phyloP scores from a whole-genome alignment of 2,888 invertebrate species.

The Sialis lutaria region DNA sequence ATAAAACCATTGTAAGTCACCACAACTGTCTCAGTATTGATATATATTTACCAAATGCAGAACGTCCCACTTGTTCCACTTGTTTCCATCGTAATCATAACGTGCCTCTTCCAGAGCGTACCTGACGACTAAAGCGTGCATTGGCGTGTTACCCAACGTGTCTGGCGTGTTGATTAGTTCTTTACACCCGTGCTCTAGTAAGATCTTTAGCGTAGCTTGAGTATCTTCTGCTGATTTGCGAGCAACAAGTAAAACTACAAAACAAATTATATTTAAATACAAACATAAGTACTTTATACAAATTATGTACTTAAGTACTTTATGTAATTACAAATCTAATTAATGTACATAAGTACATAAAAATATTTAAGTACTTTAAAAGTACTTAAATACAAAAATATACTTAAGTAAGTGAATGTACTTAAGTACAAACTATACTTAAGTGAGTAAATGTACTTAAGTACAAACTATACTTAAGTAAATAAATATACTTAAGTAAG shows the following conservation, averaged over 20 bases:
- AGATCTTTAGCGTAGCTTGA: constrained; percentile 43
- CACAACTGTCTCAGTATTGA: not conserved
- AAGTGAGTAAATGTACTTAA: too few relatives aligned
- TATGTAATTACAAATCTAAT: not conserved
- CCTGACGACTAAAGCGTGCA: constrained; percentile 44
- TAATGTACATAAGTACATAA: not conserved
- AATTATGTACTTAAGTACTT: not conserved
- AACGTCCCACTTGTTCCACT: constrained; percentile 61
- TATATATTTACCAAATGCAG: constrained; percentile 36
- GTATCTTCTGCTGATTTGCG: constrained; percentile 55
- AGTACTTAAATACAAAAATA: too few relatives aligned
- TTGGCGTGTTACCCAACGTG: constrained; percentile 52
- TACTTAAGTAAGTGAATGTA: too few relatives aligned
- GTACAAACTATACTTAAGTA: too few relatives aligned
- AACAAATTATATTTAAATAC: not conserved
- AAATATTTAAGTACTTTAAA: not conserved
- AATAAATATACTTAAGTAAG: too few relatives aligned
- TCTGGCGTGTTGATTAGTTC: constrained; percentile 56
- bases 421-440: too few relatives aligned
- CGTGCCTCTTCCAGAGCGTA: constrained; percentile 51
- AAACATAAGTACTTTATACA: not conserved
- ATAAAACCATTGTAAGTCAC: not conserved
- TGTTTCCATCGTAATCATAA: constrained; percentile 37
- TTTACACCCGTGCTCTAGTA: constrained; percentile 54
- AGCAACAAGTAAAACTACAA: constrained; percentile 43